A percentile compares a stretch with the other conserved stretches of the same genome.
Conservation (phyloP, 1,140 invertebrate genomes). For the Atta texana region DNA sequence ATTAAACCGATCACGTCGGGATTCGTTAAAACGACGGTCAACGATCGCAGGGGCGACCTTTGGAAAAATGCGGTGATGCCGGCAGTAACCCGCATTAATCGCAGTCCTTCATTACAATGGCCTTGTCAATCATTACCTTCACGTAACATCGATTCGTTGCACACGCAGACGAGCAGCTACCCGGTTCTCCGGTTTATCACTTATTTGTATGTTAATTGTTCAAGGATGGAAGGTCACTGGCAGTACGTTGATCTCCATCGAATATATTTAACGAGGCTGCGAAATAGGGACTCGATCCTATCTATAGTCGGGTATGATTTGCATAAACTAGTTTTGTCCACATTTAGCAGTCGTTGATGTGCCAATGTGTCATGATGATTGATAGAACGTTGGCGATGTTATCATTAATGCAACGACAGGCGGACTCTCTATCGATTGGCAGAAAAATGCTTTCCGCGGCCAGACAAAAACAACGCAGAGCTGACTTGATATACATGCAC, state of each 20-base stretch:
- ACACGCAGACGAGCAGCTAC: slow-evolving; percentile 19
- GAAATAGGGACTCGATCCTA: not conserved
- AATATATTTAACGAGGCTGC: slow-evolving; percentile 14
- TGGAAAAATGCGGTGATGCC: slow-evolving; percentile 74
- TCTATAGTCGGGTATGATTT: slow-evolving; percentile 9
- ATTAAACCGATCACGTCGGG: slow-evolving; percentile 10
- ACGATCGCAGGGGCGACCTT: slow-evolving; percentile 76
- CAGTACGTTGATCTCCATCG: slow-evolving; percentile 46
- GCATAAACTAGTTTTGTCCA: slow-evolving; percentile 42
- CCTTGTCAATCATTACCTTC: slow-evolving; percentile 76
- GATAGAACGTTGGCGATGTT: slow-evolving; percentile 13
- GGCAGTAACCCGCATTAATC: slow-evolving; percentile 72
- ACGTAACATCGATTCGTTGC: slow-evolving; percentile 58
- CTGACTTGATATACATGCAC: not conserved
- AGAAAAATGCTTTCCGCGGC: slow-evolving; percentile 39
- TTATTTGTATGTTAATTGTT: slow-evolving; percentile 29
- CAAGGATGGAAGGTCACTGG: slow-evolving; percentile 39
- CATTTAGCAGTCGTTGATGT: not conserved
- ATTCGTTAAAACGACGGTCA: slow-evolving; percentile 60
- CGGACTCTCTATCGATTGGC: slow-evolving; percentile 19
- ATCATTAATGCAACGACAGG: slow-evolving; percentile 34
- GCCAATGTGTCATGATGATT: slow-evolving; percentile 37
- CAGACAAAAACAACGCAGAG: slow-evolving; percentile 5
- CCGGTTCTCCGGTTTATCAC: slow-evolving; percentile 54
- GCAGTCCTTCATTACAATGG: slow-evolving; percentile 60